Evolutionary conservation across 1,140 invertebrate genomes (phyloP).

Genomic region (Coelopa frigida): DNA sequence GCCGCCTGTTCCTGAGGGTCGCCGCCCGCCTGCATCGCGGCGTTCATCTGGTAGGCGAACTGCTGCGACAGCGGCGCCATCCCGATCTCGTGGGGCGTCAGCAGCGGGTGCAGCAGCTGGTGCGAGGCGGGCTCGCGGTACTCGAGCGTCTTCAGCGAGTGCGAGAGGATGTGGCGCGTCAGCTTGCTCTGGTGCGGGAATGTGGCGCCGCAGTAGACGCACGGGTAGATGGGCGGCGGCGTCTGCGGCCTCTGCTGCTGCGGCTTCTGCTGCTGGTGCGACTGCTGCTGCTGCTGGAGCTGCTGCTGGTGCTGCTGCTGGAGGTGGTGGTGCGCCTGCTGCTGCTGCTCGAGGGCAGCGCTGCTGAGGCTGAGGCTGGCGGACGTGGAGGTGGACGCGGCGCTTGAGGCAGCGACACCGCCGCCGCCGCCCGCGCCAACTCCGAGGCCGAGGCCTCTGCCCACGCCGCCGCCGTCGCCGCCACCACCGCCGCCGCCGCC

Average conservation of each 20-base stretch:
- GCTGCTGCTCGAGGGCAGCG: constrained; percentile 29
- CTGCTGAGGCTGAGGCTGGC: constrained; percentile 24
- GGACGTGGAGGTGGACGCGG: constrained; percentile 21
- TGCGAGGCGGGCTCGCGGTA: constrained; percentile 60
- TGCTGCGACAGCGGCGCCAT: constrained; percentile 40
- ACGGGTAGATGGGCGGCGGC: constrained; percentile 56
- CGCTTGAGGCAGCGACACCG: constrained; percentile 12
- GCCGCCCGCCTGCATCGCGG: constrained; percentile 41
- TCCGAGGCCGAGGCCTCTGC: constrained; percentile 41
- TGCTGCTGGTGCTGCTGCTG: constrained; percentile 21
- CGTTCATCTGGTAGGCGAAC: constrained; percentile 47
- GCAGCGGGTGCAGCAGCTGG: constrained; percentile 48
- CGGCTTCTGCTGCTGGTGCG: constrained; percentile 30
- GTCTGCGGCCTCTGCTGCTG: constrained; percentile 20
- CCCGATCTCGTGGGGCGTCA: constrained; percentile 45
- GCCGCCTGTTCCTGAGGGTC: constrained; percentile 48
- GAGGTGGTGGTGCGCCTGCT: constrained; percentile 39
- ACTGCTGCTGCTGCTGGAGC: constrained; percentile 39
- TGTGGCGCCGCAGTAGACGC: constrained; percentile 78
- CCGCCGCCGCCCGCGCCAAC: constrained; percentile 20
- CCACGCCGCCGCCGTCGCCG: constrained; percentile 45
- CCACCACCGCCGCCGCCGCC: constrained; percentile 42
- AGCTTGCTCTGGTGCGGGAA: constrained; percentile 85
- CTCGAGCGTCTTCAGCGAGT: constrained; percentile 77
- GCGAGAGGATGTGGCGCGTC: constrained; percentile 77